phyloP scores from a whole-genome alignment of 2,113 vertebrate species.

The Cyprinodon variegatus region DNA sequence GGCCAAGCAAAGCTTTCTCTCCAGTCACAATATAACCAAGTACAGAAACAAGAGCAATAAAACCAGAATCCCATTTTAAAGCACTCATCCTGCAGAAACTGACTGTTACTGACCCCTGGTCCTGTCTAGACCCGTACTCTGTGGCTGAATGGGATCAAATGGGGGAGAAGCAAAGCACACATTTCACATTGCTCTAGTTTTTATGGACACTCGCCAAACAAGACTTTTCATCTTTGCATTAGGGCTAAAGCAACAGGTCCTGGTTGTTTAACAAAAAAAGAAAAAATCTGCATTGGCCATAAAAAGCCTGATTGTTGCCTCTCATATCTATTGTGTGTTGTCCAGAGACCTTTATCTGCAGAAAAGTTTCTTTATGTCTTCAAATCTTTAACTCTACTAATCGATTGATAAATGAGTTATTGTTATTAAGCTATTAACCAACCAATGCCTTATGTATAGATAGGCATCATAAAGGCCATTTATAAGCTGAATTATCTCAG shows the following conservation, averaged over 20 bases:
- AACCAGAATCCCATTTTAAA: constrained; percentile 46
- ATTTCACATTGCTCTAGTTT: constrained; percentile 7
- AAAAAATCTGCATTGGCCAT: neutral
- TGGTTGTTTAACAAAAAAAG: too few species aligned
- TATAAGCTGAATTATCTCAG: neutral
- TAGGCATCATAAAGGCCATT: neutral
- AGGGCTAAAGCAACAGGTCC: neutral
- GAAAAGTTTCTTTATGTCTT: neutral
- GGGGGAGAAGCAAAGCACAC: neutral
- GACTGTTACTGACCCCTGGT: constrained; percentile 1
- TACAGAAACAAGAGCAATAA: constrained; percentile 21
- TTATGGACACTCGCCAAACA: neutral
- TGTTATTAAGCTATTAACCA: neutral
- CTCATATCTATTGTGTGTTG: neutral
- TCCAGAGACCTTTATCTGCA: too few species aligned
- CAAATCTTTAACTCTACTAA: neutral
- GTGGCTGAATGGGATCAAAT: constrained; percentile 10
- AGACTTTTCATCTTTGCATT: neutral
- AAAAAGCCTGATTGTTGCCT: neutral
- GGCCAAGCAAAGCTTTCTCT: constrained; percentile 37
- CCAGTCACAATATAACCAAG: constrained; percentile 22
- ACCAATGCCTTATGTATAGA: neutral
- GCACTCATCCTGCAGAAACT: constrained; percentile 19
- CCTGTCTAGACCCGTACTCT: neutral
- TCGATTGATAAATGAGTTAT: neutral